Conservation (phyloP, 2,113 vertebrate species). For the Daubentonia madagascariensis region DNA sequence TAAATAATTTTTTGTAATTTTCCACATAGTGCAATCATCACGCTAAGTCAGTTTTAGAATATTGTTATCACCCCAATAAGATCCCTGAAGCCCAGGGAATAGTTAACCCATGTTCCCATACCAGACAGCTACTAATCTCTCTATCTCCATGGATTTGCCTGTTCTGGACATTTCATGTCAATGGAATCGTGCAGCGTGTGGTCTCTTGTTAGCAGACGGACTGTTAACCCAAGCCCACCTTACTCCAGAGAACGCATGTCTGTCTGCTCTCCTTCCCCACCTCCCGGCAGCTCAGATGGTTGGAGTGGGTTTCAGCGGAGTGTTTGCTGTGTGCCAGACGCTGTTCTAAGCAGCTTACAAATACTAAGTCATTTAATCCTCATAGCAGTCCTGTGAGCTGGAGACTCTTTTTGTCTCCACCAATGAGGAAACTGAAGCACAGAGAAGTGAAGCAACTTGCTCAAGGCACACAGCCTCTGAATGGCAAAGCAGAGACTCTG, state of each 20-base stretch:
- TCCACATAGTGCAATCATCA: not conserved
- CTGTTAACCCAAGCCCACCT: rapidly evolving
- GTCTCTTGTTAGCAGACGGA: not conserved
- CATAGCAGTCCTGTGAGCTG: not conserved
- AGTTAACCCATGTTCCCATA: not conserved
- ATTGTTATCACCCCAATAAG: not conserved
- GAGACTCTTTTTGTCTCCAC: not conserved
- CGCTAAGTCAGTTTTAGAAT: not conserved
- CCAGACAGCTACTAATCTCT: not conserved
- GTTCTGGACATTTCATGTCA: not conserved
- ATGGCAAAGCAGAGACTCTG: not conserved
- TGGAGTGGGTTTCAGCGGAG: not conserved
- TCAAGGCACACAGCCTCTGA: not conserved
- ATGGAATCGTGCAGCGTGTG: rapidly evolving
- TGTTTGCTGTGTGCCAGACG: not conserved
- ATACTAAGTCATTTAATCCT: not conserved
- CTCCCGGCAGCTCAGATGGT: not conserved
- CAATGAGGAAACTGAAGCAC: not conserved
- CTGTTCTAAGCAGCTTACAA: not conserved
- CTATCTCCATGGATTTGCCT: not conserved
- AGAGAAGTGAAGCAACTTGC: not conserved
- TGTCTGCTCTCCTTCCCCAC: not conserved
- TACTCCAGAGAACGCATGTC: not conserved
- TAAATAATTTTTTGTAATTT: not conserved
- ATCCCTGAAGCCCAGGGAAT: not conserved